phyloP scores from a whole-genome alignment of 2,797 vertebrate genomes.

The Xiphorhynchus erythropygius region DNA sequence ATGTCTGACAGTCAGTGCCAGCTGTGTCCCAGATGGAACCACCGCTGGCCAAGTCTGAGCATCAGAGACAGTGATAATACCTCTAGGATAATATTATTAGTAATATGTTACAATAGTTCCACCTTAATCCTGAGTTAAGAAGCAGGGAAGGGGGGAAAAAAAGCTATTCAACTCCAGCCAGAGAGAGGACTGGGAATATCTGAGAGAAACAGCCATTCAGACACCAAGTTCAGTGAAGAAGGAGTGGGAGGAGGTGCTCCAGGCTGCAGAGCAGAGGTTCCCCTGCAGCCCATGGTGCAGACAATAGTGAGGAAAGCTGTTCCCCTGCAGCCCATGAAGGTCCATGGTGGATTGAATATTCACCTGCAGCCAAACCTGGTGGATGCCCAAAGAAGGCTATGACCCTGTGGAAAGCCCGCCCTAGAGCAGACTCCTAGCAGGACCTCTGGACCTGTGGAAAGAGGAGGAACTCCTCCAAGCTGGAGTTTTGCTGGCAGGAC shows the following conservation, averaged over 20 bases:
- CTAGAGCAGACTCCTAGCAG: background rate
- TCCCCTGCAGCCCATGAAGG: background rate
- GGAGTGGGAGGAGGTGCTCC: background rate
- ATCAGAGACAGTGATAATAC: fast-evolving
- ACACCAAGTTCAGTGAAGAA: background rate
- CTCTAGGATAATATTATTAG: background rate
- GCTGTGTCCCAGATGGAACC: background rate
- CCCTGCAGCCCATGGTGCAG: background rate
- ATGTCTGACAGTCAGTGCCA: background rate
- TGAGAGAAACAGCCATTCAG: background rate
- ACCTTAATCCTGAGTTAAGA: background rate
- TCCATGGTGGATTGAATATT: background rate
- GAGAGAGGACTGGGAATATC: background rate
- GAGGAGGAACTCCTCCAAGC: background rate
- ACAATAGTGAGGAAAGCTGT: background rate
- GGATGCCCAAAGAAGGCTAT: background rate
- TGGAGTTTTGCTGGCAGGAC: background rate
- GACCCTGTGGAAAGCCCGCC: background rate
- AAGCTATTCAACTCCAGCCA: background rate
- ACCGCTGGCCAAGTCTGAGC: background rate
- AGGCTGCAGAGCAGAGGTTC: background rate
- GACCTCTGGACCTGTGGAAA: background rate
- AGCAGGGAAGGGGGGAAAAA: background rate
- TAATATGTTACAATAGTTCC: too few relatives aligned
- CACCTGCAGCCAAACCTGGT: background rate